A percentile compares a stretch with the other conserved stretches of the same genome.
Evolutionary conservation across 1,140 invertebrate species (phyloP).

Genomic region (Ooceraea biroi): DNA sequence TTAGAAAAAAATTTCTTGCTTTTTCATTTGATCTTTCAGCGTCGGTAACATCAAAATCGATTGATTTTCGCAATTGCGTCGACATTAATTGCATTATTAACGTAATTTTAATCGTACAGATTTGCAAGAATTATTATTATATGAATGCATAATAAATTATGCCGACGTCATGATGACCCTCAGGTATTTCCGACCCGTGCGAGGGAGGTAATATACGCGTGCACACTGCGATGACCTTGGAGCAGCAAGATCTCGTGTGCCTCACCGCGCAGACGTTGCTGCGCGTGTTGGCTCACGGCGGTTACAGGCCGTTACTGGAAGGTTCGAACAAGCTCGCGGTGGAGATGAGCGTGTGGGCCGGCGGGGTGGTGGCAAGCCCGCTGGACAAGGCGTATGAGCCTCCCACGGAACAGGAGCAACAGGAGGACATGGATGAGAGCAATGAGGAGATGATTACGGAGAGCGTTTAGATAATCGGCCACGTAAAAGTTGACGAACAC

Average conservation of each 20-base stretch:
- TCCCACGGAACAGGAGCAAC: slow-evolving; percentile 88
- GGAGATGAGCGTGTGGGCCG: slow-evolving; percentile 95
- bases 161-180: slow-evolving; percentile 22
- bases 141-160: not conserved
- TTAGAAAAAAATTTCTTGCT: no score
- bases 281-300: slow-evolving; percentile 95
- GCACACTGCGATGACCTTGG: slow-evolving; percentile 96
- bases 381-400: slow-evolving; percentile 96
- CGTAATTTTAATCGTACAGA: slow-evolving; percentile 6
- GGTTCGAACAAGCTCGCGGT: slow-evolving; percentile 89
- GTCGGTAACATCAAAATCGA: not conserved
- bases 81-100: not conserved
- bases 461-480: slow-evolving; percentile 71
- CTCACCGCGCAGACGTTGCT: slow-evolving; percentile 95
- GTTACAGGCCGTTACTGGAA: slow-evolving; percentile 95
- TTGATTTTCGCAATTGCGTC: slow-evolving; percentile 12
- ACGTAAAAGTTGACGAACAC: not conserved
- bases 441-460: slow-evolving; percentile 88
- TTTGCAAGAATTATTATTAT: not conserved
- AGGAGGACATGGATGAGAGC: slow-evolving; percentile 86
- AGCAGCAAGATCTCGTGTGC: slow-evolving; percentile 97
- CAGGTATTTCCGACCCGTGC: slow-evolving; percentile 96
- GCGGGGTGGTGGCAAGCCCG: slow-evolving; percentile 97
- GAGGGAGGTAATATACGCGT: slow-evolving; percentile 95
- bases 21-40: no score